Evolutionary conservation across 2,888 invertebrate species (phyloP).

Genomic region (Cerceris rybyensis): DNA sequence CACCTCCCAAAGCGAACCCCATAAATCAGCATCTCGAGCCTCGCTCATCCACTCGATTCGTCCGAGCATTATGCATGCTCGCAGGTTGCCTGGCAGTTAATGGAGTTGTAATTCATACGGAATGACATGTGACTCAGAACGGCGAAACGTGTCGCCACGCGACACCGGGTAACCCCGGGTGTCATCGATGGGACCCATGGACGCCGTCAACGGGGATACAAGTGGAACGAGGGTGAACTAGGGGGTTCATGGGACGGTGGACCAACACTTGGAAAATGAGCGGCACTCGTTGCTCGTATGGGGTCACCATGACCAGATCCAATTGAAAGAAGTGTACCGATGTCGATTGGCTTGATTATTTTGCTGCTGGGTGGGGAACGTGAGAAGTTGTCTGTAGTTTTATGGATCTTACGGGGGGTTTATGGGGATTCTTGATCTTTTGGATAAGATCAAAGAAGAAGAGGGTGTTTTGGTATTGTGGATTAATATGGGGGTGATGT

Average conservation of each 20-base stretch:
- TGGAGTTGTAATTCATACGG: conserved; percentile 75
- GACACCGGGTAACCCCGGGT: conserved; percentile 53
- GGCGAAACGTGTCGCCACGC: conserved; percentile 71
- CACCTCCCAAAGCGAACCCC: background rate
- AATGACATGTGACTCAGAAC: conserved; percentile 69
- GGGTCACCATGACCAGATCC: conserved; percentile 29
- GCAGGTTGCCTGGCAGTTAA: conserved; percentile 61
- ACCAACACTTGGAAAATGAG: conserved; percentile 28
- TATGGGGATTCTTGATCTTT: background rate
- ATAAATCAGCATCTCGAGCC: conserved; percentile 41
- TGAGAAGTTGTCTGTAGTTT: background rate
- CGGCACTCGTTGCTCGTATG: conserved; percentile 21
- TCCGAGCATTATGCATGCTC: conserved; percentile 50
- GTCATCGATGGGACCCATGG: conserved; percentile 49
- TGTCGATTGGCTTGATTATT: conserved; percentile 36
- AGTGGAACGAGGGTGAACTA: conserved; percentile 19
- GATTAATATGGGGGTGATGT: too few species aligned
- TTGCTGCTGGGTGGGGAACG: background rate
- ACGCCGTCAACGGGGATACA: conserved; percentile 32
- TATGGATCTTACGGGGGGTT: background rate
- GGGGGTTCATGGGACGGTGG: conserved; percentile 22
- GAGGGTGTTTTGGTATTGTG: too few species aligned
- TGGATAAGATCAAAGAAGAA: background rate
- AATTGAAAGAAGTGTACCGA: conserved; percentile 56
- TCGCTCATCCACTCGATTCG: conserved; percentile 14